Conservation (phyloP, 2,797 vertebrate species). For the Sarcophilus harrisii region DNA sequence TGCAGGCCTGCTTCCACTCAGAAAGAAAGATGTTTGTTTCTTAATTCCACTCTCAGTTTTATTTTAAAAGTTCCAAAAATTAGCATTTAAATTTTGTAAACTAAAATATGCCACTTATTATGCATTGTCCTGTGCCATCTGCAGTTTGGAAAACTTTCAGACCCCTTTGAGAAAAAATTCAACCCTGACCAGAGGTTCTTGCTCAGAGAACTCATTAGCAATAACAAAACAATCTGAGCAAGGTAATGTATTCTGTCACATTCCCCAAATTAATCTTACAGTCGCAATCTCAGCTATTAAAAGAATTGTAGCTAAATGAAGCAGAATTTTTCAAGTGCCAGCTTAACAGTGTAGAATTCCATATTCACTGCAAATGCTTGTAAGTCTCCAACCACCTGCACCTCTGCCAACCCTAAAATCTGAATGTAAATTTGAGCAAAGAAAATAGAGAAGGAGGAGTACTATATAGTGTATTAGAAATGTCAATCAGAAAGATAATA, state of each 20-base stretch:
- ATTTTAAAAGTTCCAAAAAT: not conserved
- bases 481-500: not conserved
- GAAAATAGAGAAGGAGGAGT: not conserved
- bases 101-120: not conserved
- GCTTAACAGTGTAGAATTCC: constrained; percentile 11
- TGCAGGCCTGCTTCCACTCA: not conserved
- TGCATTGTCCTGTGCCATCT: not conserved
- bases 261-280: not conserved
- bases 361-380: constrained; percentile 11
- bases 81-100: constrained; percentile 17
- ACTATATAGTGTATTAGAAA: not conserved
- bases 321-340: not conserved
- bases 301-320: constrained; percentile 11
- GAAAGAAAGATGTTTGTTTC: not conserved
- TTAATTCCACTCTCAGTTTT: not conserved
- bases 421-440: constrained; percentile 2
- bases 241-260: not conserved
- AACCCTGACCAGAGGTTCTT: not conserved
- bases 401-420: constrained; percentile 24
- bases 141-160: not conserved
- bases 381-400: not conserved
- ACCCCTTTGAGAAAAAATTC: not conserved
- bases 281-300: not conserved
- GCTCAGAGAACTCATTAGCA: not conserved
- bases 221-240: not conserved